These are phyloP conservation scores for Mimachlamys varia DNA, from an alignment of 2,888 invertebrate species.

Conservation along the genomic window DNA sequence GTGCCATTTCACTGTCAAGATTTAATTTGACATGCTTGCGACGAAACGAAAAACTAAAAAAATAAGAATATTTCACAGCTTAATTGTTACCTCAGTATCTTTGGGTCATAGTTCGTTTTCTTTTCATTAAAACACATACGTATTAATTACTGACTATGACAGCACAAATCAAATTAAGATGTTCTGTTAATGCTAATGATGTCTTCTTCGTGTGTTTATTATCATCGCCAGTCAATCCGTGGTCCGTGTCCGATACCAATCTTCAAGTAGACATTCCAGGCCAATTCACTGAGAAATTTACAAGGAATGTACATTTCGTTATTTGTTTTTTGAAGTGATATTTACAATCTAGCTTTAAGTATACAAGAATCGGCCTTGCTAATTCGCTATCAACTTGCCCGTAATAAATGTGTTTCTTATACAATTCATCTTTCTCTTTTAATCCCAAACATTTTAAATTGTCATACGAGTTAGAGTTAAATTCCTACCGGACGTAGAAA, in stretches of 20 bases:
- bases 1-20: too few species aligned
- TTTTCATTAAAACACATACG: too few species aligned
- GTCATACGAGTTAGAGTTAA: constrained; percentile 29
- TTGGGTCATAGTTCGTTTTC: too few species aligned
- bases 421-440: constrained; percentile 11
- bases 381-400: neutral
- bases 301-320: constrained; percentile 21
- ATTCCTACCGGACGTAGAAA: neutral
- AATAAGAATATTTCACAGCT: too few species aligned
- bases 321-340: neutral
- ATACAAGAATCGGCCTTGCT: neutral
- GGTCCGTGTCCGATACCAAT: neutral
- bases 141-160: too few species aligned
- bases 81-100: too few species aligned
- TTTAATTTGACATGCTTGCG: too few species aligned
- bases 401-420: constrained; percentile 3
- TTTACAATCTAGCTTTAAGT: neutral
- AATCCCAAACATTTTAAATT: constrained; percentile 34
- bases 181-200: too few species aligned
- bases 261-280: neutral
- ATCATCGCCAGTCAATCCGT: neutral
- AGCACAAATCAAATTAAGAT: too few species aligned
- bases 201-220: too few species aligned
- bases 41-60: too few species aligned
- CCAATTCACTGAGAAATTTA: neutral